Evolutionary conservation across 2,888 invertebrate genomes (phyloP), one percentile per base, ranked within the genome.

Genomic region (Mythimna loreyi): DNA sequence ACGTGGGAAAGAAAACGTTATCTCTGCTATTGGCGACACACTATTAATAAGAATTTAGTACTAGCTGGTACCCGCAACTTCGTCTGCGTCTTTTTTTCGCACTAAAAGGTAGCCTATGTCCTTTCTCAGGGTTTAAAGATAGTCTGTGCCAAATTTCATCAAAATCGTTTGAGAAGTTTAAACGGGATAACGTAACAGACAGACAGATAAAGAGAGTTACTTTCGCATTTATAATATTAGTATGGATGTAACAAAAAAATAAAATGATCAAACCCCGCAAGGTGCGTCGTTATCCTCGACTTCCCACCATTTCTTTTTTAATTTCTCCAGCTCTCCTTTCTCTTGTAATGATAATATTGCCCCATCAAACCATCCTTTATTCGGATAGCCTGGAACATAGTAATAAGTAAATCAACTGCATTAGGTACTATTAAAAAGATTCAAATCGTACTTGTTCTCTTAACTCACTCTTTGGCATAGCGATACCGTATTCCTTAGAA

Each of bases 241-340:
- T n/a, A n/a, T n/a, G n/a, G n/a, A n/a, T n/a, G 16, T 40, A 40
- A n/a, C 30, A 52, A 9, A 28, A 9, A 28, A n/a, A 9, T 30
- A n/a, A 50, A 55, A 47, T 58, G 0, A 53, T 16, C 68, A 36
- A 84, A 92, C 93, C 85, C 89, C 83, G 74, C 94, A 93, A 58
- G 87, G 78, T 9, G 68, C 79, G 0, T 91, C 89, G 78, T 97
- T 97, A 62, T 97, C 96, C 85, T 96, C 96, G 71, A 97, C 95
- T 86, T 97, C 97, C 99, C 99, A 99, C 99, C 99, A 99, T 92
- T 97, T 98, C 53, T 97, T 97, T 91, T 99, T 98, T 64, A 99
- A 90, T 52, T 96, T 95, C 50, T 96, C 97, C 9, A 99, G 95
- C 57, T 96, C 96, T 0, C 99, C 99, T 65, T 97, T 97, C 92